phyloP scores from a whole-genome alignment of 2,797 vertebrate species.

The Fundulus diaphanus region DNA sequence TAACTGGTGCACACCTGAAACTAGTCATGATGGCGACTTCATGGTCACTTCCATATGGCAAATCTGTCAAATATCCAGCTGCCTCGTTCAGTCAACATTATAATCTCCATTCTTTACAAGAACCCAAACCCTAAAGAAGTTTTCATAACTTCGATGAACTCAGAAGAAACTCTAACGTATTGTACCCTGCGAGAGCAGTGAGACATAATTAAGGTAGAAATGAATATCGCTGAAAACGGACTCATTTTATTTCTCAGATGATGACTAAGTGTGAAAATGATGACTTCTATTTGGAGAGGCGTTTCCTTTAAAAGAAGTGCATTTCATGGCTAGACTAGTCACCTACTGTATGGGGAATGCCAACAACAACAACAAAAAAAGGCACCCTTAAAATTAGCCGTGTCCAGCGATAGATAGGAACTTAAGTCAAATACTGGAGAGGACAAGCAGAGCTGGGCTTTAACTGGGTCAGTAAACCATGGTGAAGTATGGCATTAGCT shows the following conservation, averaged over 20 bases:
- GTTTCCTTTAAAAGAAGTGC: background rate
- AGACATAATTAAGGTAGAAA: conserved; percentile 1
- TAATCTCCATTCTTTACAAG: background rate
- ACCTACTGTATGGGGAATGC: background rate
- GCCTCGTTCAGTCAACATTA: background rate
- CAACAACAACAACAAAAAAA: background rate
- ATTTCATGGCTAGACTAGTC: background rate
- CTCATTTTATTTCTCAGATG: conserved; percentile 15
- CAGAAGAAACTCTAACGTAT: background rate
- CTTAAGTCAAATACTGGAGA: conserved; percentile 9
- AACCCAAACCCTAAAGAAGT: background rate
- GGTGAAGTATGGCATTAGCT: conserved; percentile 18
- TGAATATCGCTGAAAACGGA: background rate
- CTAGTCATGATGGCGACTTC: background rate
- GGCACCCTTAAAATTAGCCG: background rate
- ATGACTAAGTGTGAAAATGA: conserved; percentile 6
- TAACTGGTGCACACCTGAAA: background rate
- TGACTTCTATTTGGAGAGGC: conserved; percentile 3
- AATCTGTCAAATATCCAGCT: background rate
- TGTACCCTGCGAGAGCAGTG: background rate
- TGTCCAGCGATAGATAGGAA: background rate
- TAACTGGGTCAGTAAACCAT: conserved; percentile 63
- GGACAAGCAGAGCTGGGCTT: conserved; percentile 18
- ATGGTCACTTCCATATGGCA: no score
- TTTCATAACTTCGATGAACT: background rate